Conservation (phyloP, 2,113 vertebrate genomes). For the Heterocephalus glaber region DNA sequence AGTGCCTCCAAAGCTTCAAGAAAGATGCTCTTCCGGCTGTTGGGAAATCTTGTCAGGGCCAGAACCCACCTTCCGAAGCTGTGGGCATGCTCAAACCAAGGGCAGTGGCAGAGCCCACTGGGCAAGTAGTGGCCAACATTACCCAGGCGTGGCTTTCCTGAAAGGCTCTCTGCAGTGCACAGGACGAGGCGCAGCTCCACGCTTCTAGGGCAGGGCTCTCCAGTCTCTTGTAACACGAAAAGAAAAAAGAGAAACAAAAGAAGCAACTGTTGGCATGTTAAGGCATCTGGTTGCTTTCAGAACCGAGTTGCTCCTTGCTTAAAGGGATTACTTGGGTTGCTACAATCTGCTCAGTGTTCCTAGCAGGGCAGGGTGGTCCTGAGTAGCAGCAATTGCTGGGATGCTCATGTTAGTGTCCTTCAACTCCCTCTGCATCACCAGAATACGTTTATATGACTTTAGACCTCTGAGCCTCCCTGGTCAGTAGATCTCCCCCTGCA, state of each 20-base stretch:
- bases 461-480: neutral
- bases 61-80: neutral
- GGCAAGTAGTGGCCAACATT: neutral
- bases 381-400: too few species aligned
- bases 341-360: neutral
- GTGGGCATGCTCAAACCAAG: neutral
- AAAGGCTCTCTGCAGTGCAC: too few species aligned
- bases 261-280: neutral
- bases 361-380: neutral
- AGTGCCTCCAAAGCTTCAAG: neutral
- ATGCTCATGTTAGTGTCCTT: neutral
- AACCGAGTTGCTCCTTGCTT: neutral
- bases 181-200: neutral
- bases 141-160: neutral
- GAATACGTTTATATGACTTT: neutral
- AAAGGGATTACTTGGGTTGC: neutral
- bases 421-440: neutral
- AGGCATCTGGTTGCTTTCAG: neutral
- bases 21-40: neutral
- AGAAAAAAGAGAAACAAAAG: too few species aligned
- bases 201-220: too few species aligned
- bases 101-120: neutral
- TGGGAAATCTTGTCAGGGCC: neutral
- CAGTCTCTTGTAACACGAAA: neutral
- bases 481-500: neutral